Percentiles rank a stretch among this genome's conserved stretches.
phyloP scores from a whole-genome alignment of 1,140 invertebrate genomes.

The Mycetomoellerius zeteki region DNA sequence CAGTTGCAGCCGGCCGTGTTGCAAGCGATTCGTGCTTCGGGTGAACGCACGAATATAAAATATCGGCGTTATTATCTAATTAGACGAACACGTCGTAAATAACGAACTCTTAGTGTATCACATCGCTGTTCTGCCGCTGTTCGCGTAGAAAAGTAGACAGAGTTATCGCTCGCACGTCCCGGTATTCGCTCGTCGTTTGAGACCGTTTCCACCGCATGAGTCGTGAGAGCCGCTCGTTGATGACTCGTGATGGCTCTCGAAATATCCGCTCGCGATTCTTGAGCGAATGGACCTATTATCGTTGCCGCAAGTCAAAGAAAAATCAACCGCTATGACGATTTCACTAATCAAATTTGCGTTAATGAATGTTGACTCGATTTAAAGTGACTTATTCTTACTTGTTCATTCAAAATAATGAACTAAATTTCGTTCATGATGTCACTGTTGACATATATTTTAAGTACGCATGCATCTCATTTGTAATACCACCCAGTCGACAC shows the following conservation, averaged over 20 bases:
- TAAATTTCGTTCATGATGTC: background rate
- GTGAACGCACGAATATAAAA: constrained; percentile 59
- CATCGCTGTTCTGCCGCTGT: background rate
- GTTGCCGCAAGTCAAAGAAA: background rate
- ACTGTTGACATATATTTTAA: background rate
- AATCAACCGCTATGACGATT: background rate
- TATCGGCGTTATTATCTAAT: constrained; percentile 63
- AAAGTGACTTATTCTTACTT: background rate
- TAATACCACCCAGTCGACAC: background rate
- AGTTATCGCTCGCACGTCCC: background rate
- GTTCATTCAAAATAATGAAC: background rate
- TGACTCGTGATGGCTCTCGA: constrained; percentile 6
- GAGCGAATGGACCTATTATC: background rate
- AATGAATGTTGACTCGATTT: background rate
- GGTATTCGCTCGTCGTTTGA: background rate
- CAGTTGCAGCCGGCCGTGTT: background rate
- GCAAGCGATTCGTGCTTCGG: background rate
- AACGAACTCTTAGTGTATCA: constrained; percentile 42
- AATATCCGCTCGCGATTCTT: background rate
- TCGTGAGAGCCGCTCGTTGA: constrained; percentile 19
- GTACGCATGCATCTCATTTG: background rate
- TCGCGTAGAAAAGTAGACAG: constrained; percentile 8
- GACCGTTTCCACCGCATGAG: background rate
- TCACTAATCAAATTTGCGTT: background rate
- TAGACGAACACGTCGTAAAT: constrained; percentile 57